Conservation (phyloP, 2,113 vertebrate genomes). For the Pituophis catenifer region DNA sequence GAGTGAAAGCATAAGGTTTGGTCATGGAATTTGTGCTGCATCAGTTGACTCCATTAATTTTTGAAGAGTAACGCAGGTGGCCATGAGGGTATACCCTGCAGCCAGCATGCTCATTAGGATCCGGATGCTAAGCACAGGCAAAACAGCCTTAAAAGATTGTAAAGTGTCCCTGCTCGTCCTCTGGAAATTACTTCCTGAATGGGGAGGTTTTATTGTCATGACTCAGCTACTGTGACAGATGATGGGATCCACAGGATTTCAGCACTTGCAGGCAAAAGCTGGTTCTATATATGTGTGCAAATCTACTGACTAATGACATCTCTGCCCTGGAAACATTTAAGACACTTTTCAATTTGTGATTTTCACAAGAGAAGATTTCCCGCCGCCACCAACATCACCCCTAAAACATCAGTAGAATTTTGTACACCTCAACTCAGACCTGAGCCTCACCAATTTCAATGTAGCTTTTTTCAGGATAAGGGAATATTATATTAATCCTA, state of each 20-base stretch:
- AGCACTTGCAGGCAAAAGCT: not conserved
- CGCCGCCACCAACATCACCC: not conserved
- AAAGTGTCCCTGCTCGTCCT: not conserved
- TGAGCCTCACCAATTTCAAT: not conserved
- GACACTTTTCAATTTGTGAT: not conserved
- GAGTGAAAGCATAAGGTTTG: conserved; percentile 38
- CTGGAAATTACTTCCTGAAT: conserved; percentile 4
- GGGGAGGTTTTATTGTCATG: conserved; percentile 7
- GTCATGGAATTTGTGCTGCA: conserved; percentile 44
- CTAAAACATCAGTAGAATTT: not conserved
- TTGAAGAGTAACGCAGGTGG: conserved; percentile 31
- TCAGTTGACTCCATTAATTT: conserved; percentile 42
- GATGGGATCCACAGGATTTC: conserved; percentile 4
- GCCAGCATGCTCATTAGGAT: conserved; percentile 26
- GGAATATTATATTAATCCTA: not conserved
- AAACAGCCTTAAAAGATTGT: not conserved
- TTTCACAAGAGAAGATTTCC: not conserved
- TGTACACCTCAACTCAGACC: not conserved
- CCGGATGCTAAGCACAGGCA: not conserved
- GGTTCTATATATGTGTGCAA: not conserved
- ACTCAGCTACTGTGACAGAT: not conserved
- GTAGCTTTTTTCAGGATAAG: not conserved
- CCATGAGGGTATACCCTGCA: conserved; percentile 4
- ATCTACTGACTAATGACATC: not conserved
- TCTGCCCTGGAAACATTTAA: not conserved